Evolutionary conservation across 1,140 invertebrate genomes (phyloP).

Genomic region (Cyclina sinensis): DNA sequence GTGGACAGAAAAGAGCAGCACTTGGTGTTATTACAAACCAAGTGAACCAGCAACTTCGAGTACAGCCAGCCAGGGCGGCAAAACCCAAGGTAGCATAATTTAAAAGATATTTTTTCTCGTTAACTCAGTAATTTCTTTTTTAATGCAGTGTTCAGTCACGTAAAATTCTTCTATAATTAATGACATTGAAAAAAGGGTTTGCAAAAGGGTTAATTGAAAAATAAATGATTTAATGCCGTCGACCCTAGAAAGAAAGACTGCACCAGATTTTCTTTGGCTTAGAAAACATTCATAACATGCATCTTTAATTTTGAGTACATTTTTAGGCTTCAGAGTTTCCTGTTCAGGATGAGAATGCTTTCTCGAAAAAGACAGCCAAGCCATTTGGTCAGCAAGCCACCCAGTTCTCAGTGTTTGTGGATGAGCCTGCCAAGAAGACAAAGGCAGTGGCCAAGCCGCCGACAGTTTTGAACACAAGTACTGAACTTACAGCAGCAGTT

Average conservation of each 20-base stretch:
- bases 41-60: conserved; percentile 67
- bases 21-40: conserved; percentile 83
- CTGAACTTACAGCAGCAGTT: conserved; percentile 62
- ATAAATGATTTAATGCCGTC: too few species aligned
- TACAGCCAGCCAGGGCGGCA: conserved; percentile 83
- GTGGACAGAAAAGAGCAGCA: conserved; percentile 80
- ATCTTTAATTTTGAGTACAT: not conserved
- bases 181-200: too few species aligned
- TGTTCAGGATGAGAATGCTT: conserved; percentile 77
- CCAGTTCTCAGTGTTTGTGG: conserved; percentile 78
- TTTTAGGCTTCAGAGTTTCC: conserved; percentile 5
- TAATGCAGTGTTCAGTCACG: too few species aligned
- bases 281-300: not conserved
- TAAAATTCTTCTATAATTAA: too few species aligned
- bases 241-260: too few species aligned
- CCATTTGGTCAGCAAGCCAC: conserved; percentile 71
- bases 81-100: conserved; percentile 75
- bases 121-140: too few species aligned
- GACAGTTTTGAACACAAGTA: conserved; percentile 33
- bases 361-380: conserved; percentile 69
- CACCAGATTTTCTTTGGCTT: too few species aligned
- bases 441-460: conserved; percentile 60
- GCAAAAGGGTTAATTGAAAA: too few species aligned
- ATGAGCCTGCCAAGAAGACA: conserved; percentile 68
- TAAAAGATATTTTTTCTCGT: too few species aligned